Evolutionary conservation across 2,888 invertebrate genomes (phyloP).

Genomic region (Thereva nobilitata): DNA sequence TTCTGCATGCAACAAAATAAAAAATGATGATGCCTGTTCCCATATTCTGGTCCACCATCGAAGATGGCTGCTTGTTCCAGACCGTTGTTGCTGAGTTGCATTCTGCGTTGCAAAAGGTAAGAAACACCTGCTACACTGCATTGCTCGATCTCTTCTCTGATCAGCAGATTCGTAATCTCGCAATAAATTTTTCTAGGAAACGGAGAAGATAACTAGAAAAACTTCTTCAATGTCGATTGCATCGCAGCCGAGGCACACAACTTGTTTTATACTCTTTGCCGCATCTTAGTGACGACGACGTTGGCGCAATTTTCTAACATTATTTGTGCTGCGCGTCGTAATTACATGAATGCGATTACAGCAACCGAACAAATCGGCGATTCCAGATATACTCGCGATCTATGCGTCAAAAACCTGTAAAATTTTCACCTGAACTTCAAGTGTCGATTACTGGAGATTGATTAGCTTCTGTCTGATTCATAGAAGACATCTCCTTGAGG

Average conservation of each 20-base stretch:
- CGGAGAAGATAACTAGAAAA: slow-evolving; percentile 17
- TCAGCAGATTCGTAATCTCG: slow-evolving; percentile 27
- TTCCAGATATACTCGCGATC: too few species aligned
- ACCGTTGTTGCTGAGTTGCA: too few species aligned
- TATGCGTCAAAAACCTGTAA: too few species aligned
- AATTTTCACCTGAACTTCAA: too few species aligned
- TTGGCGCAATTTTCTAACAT: slow-evolving; percentile 16
- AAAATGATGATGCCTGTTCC: too few species aligned
- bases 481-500: background rate
- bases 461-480: slow-evolving; percentile 18
- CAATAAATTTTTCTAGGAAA: slow-evolving; percentile 23
- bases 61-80: too few species aligned
- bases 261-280: background rate
- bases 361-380: too few species aligned
- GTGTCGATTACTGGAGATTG: slow-evolving; percentile 4
- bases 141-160: slow-evolving; percentile 11
- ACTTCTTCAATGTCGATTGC: slow-evolving; percentile 18
- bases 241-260: background rate
- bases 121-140: slow-evolving; percentile 27
- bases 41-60: too few species aligned
- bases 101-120: background rate
- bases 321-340: too few species aligned
- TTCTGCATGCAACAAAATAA: too few species aligned
- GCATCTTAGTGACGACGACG: background rate
- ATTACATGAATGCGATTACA: too few species aligned